These are phyloP conservation scores for Caenorhabditis panamensis DNA, from an alignment of 2,888 invertebrate genomes.

Conservation along the genomic window DNA sequence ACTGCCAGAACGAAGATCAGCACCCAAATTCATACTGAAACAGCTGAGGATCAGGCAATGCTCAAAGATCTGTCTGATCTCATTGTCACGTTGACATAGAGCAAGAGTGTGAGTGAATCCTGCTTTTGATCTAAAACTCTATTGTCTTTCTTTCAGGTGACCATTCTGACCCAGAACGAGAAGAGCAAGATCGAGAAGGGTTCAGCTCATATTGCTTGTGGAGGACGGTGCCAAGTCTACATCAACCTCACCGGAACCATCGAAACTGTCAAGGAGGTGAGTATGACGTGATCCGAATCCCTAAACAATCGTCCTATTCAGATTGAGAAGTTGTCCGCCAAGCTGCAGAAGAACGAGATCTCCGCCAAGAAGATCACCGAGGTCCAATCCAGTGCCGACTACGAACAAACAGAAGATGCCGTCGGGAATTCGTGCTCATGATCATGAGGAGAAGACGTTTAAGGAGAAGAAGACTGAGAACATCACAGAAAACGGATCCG, in stretches of 20 bases:
- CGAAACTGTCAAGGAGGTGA: slow-evolving; percentile 90
- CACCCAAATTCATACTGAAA: slow-evolving; percentile 70
- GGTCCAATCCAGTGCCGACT: slow-evolving; percentile 88
- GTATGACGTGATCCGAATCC: no score
- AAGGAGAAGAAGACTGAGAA: slow-evolving; percentile 88
- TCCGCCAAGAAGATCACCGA: slow-evolving; percentile 87
- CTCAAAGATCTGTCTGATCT: slow-evolving; percentile 79
- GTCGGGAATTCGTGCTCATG: slow-evolving; percentile 86
- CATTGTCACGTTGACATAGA: slow-evolving; percentile 81
- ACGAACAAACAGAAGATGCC: slow-evolving; percentile 90
- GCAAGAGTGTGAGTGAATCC: slow-evolving; percentile 68
- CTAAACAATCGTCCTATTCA: slow-evolving; percentile 65
- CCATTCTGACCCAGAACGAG: slow-evolving; percentile 39
- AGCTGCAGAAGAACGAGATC: no score
- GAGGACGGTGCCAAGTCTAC: no score
- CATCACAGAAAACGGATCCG: slow-evolving; percentile 88
- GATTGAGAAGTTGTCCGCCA: no score
- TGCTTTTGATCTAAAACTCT: neutral
- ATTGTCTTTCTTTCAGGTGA: slow-evolving; percentile 11
- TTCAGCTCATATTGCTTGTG: no score
- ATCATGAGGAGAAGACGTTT: slow-evolving; percentile 87
- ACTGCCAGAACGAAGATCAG: slow-evolving; percentile 89
- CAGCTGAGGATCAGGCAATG: slow-evolving; percentile 76
- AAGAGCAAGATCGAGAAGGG: slow-evolving; percentile 79
- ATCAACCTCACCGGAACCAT: no score